Evolutionary conservation across 2,113 vertebrate species (phyloP), one percentile per base, ranked within the genome.

Genomic region (Vanacampus margaritifer): DNA sequence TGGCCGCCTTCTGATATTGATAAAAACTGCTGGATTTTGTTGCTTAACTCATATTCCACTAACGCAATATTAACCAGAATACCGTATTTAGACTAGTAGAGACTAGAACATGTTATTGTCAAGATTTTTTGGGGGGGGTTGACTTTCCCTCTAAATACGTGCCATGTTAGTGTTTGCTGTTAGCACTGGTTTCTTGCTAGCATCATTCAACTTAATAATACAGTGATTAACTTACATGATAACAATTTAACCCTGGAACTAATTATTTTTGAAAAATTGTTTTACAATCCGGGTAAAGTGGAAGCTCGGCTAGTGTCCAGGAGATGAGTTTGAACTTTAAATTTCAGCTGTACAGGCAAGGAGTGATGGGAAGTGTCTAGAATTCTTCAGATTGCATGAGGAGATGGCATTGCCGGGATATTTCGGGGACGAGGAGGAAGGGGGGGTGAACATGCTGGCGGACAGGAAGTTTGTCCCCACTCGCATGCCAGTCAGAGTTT

Each of bases 401-500:
- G 73, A 81, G 85, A 84, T 84, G 76, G 75, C 65, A 13, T 73
- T 73, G 50, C 70, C 53, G 65, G 59, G 39, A 83, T 78, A 72
- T 75, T 84, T 84, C 62, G 63, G 60, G 75, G 71, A 23, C 9
- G 48, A 51, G 48, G 48, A 51, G 48, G 48, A 51, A 51, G 48
- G 48, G 48, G 48, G 48, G 48, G 67, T 43, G 23, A 39, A 32
- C 84, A 82, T 76, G 81, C 86, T 82, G 86, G 83, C 76, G 74
- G 79, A 85, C 88, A 91, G 89, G 91, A 92, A 91, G 90, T 92
- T 91, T 91, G 90, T 88, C 78, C 54, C 78, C 79, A 85, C 81
- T 83, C 64, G 83, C 87, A 91, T 88, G 87, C 88, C 64, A 36
- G 70, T 83, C 81, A 82, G 77, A 85, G 60, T 58, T 72, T 76